Conservation (phyloP, 2,888 invertebrate species). For the Spilarctia lutea region DNA sequence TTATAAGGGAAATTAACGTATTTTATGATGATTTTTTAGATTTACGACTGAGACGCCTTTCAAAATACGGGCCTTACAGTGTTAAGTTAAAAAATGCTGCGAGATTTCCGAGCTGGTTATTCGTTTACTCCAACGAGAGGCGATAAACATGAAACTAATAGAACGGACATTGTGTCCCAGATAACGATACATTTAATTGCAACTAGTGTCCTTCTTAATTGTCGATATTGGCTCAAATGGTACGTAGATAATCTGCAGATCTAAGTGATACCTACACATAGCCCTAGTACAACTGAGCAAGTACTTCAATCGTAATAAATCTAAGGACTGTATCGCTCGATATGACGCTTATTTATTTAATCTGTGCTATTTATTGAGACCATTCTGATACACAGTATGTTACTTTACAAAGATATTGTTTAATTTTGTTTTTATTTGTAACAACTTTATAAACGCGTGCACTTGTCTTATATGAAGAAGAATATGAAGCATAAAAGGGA, state of each 20-base stretch:
- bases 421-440: too few species aligned
- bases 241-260: slow-evolving; percentile 34
- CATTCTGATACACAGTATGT: neutral
- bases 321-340: neutral
- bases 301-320: neutral
- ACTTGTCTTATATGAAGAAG: neutral
- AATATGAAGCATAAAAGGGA: too few species aligned
- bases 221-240: slow-evolving; percentile 50
- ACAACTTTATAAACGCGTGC: neutral
- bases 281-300: neutral
- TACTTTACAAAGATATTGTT: neutral
- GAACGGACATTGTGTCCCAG: slow-evolving; percentile 60
- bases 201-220: slow-evolving; percentile 56
- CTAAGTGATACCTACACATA: slow-evolving; percentile 3
- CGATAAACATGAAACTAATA: slow-evolving; percentile 48
- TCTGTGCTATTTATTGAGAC: neutral
- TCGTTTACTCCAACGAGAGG: slow-evolving; percentile 24
- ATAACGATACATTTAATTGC: slow-evolving; percentile 57
- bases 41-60: too few species aligned
- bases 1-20: too few species aligned
- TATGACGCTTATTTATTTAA: neutral
- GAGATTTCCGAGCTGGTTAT: neutral
- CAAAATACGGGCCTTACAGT: too few species aligned
- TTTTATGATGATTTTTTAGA: too few species aligned
- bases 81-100: neutral